Base-by-base conservation (phyloP, 1,140 invertebrate genomes). In the Asobara japonica region DNA sequence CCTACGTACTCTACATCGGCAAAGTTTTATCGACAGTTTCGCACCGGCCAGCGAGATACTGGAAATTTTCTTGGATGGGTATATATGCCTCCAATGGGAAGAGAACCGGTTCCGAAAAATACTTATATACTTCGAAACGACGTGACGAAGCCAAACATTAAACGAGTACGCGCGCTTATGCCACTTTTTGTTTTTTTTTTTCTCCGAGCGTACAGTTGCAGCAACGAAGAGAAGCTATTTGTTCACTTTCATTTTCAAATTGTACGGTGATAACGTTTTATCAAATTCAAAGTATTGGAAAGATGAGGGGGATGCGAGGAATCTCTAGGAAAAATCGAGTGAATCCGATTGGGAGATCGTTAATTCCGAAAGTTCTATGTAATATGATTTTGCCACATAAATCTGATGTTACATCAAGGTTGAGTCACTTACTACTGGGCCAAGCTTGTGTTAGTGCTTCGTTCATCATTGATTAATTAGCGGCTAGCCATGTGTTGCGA, bases 1-100 rank as follows among this genome's bases (percentile, higher is more conserved):
- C 51, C 51, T 56, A 56, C 22, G 51, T 56, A 56, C 51, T 56
- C 51, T 56, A 72, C 64, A 72, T 67, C 64, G 48, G 66, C 71
- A 72, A 67, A 67, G 66, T 72, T 73, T 73, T 68, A 73, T 73
- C 65, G 71, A 73, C 71, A 68, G 41, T 73, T 73, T 73, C 65
- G 71, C 71, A 73, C 71, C 64, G 64, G 36, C 48, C 16, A 60
- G 33, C 71, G 51, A 62, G 51, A 73, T 68, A 73, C 71, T 73
- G 65, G 71, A 73, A 73, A 73, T 73, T 65, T 65, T 74, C 65
- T 45, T 65, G 33, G 56, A 68, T 60, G 72, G 67, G 45, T 30
- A 29, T 62, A 30, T 62, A 31, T 62, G 60, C 29, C 60, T 62
- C 51, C 51, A 2, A 45, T 56, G 20, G 22, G 22, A 56, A 20